Evolutionary conservation across 2,888 invertebrate species (phyloP), one percentile per base, ranked within the genome.

Genomic region (Colletes collaris): DNA sequence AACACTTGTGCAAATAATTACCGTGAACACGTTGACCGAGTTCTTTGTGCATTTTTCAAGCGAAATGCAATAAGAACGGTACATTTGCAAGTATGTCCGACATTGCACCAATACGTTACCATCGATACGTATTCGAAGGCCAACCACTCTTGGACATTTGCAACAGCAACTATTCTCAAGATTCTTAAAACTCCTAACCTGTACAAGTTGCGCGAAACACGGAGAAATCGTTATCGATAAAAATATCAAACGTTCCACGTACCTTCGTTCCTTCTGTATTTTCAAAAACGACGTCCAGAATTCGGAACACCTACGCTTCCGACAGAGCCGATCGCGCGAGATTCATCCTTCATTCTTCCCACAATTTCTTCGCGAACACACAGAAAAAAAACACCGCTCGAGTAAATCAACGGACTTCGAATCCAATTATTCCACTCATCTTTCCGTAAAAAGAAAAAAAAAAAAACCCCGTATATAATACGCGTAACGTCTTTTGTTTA

Each of bases 61-160:
- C 5, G 4, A 40, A 59, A 59, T 37, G 11, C 27, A 8, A 13
- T n/a, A n/a, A 16, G 16, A 58, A 58, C 7, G 58, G n/a, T 16
- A 44, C 2, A 10, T 4, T 6, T 4, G 5, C 40, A 44, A 40
- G 16, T 10, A 44, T 60, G 16, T 19, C 19, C 6, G 19, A 59
- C 40, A 6, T 56, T 19, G 44, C 3, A 19, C 3, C 49, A 13
- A 66, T 8, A n/a, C 50, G 56, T 56, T 56, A 35, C 35, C 60
- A 71, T 70, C 70, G 65, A 80, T 75, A 68, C 55, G 5, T 13
- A 40, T 49, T 67, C 53, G 72, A 82, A 85, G 74, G 74, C 35
- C 69, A 76, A 69, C 83, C 59, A 74, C 76, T 79, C 53, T 44
- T 53, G 35, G 60, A 52, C 68, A 58, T 59, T 50, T 62, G 13